Conservation (phyloP, 2,888 invertebrate species). For the Tetropium fuscum region DNA sequence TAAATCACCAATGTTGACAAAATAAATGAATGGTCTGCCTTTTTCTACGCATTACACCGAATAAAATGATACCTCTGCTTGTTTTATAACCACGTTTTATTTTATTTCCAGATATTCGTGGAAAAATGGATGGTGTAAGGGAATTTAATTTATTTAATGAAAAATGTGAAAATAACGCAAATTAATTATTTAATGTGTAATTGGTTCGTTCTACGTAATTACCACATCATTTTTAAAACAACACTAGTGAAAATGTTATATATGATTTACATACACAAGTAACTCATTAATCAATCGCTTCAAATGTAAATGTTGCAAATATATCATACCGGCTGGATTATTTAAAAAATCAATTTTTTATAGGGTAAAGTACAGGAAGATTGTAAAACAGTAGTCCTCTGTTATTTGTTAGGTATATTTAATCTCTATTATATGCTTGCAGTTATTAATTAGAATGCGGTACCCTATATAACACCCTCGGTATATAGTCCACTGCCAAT, state of each 20-base stretch:
- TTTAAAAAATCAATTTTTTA: too few species aligned
- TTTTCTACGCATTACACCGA: conserved; percentile 45
- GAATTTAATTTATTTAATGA: conserved; percentile 21
- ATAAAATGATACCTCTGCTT: conserved; percentile 50
- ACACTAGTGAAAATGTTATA: conserved; percentile 2
- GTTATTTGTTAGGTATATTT: too few species aligned
- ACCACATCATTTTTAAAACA: neutral
- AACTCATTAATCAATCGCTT: too few species aligned
- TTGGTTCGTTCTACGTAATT: conserved; percentile 8
- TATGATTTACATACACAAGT: neutral
- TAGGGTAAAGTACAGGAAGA: too few species aligned
- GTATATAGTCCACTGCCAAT: too few species aligned
- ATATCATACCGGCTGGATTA: too few species aligned
- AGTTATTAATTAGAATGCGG: too few species aligned
- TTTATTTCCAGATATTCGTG: conserved; percentile 35
- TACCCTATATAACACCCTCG: too few species aligned
- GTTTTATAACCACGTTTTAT: conserved; percentile 51
- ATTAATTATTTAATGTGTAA: conserved; percentile 11
- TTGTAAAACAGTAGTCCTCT: too few species aligned
- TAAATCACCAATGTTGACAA: conserved; percentile 55
- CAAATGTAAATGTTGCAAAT: too few species aligned
- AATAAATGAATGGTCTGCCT: conserved; percentile 53
- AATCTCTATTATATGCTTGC: too few species aligned
- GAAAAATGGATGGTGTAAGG: conserved; percentile 3
- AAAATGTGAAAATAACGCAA: conserved; percentile 10